Evolutionary conservation across 2,888 invertebrate genomes (phyloP), one percentile per base, ranked within the genome.

Genomic region (Odontocolon sp.): DNA sequence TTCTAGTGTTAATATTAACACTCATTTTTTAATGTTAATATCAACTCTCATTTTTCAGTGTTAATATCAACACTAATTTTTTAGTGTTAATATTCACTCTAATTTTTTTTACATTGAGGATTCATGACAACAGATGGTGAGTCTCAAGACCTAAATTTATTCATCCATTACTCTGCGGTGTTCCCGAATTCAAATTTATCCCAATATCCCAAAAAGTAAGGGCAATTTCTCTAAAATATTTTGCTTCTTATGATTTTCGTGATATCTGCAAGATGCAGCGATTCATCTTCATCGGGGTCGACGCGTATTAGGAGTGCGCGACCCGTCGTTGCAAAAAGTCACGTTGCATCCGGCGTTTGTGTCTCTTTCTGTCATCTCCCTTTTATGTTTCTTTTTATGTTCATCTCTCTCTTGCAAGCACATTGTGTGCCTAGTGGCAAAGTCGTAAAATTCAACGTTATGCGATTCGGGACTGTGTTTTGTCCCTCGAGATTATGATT

Each of bases 401-500:
- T 61, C 38, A 36, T 54, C 63, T 21, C 16, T 1, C 31, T 59
- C 31, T 57, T 28, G 23, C 50, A 14, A 11, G 36, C 56, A 16
- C 28, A 38, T 40, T 40, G 80, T 77, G 79, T 78, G 75, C 79
- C 80, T 79, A 64, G 42, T 68, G 80, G 42, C 75, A 81, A 67
- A 82, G 85, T 87, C 88, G 84, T 88, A 86, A 88, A 88, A 86
- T 87, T 86, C 84, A 83, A 81, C 83, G 83, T 87, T 84, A 83
- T 83, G 82, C 63, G 82, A 85, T 87, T 88, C 79, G 84, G 86
- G 64, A 78, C 86, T 82, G 84, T 86, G 87, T 88, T 88, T 87
- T 87, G 88, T 87, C 86, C 84, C 78, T 82, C 80, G 80, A 85
- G 84, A 89, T 88, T 88, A 86, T 87, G 87, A 89, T 88, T 87